Evolutionary conservation across 2,888 invertebrate species (phyloP).

Genomic region (Acronicta leporina): DNA sequence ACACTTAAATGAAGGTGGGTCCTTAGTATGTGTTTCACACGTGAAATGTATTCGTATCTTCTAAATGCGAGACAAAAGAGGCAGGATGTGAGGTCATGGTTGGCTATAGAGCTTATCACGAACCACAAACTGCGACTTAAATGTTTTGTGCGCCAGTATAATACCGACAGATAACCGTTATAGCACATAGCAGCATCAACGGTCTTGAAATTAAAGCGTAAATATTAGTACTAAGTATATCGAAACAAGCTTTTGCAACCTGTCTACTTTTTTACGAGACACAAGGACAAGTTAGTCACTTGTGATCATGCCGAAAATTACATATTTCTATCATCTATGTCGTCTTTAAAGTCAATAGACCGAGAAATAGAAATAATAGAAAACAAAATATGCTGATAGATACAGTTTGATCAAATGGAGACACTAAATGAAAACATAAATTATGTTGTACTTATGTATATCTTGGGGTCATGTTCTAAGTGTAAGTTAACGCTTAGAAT

Average conservation of each 20-base stretch:
- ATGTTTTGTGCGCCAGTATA: slow-evolving; percentile 70
- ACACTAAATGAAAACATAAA: no score
- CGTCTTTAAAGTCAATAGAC: no score
- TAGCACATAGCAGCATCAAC: slow-evolving; percentile 46
- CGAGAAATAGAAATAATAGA: no score
- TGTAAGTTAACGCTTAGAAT: no score
- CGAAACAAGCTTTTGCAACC: slow-evolving; percentile 14
- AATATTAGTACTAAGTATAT: slow-evolving; percentile 34
- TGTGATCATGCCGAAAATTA: no score
- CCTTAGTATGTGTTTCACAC: slow-evolving; percentile 20
- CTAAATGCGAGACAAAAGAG: slow-evolving; percentile 60
- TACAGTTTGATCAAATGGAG: no score
- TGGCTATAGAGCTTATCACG: slow-evolving; percentile 72
- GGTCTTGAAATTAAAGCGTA: slow-evolving; percentile 53
- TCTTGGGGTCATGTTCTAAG: no score
- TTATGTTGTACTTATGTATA: no score
- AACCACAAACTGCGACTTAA: slow-evolving; percentile 71
- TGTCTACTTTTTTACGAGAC: no score
- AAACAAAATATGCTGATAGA: no score
- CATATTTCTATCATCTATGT: no score
- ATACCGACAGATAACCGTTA: slow-evolving; percentile 63
- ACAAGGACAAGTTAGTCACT: no score
- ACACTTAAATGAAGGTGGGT: background rate
- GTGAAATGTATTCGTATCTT: slow-evolving; percentile 37
- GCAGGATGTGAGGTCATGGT: slow-evolving; percentile 67